Evolutionary conservation across 2,113 vertebrate genomes (phyloP), one percentile per base, ranked within the genome.

Genomic region (Xiphophorus hellerii): DNA sequence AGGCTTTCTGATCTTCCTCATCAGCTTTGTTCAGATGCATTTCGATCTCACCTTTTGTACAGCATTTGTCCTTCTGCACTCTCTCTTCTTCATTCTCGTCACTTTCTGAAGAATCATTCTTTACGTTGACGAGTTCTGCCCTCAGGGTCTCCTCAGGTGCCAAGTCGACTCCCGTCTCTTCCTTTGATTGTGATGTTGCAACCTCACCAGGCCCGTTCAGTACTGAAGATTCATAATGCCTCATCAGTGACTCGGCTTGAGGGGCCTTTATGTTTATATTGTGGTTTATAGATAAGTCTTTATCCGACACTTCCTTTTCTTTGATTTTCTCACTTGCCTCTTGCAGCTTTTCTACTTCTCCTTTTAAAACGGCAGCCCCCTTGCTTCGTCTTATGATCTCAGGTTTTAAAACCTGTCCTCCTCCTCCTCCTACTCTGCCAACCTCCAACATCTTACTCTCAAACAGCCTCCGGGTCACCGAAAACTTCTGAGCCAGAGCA

Each of bases 401-500:
- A 39, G 77, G 69, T 92, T 94, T 95, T 10, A 42, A 77, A 72
- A 69, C 12, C 62, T 78, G 78, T 2, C 69, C 77, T 31, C 66
- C 77, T 44, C 17, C 28, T 2, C 51, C 62, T 31, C 70, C 84
- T 37, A 0, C 35, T 2, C 62, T 54, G 31, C 72, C 84, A 8
- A 66, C 67, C 13, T 85, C 87, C 35, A 74, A 76, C 74, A 72
- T 73, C 72, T 91, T 92, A 22, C 71, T 93, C 84, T 97, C 96
- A 27, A 97, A 97, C 22, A 97, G 90, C 87, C 92, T 96, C 58
- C 96, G 93, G 4, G 96, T 94, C 76, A 96, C 96, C 0, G 95
- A 95, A 92, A 97, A 97, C 70, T 96, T 97, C 89, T 96, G 95
- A 66, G 97, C 96, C 74, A 97, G 83, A 17, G 95, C 92, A 66